Conservation (phyloP, 2,797 vertebrate genomes). For the Xerus rutilus region DNA sequence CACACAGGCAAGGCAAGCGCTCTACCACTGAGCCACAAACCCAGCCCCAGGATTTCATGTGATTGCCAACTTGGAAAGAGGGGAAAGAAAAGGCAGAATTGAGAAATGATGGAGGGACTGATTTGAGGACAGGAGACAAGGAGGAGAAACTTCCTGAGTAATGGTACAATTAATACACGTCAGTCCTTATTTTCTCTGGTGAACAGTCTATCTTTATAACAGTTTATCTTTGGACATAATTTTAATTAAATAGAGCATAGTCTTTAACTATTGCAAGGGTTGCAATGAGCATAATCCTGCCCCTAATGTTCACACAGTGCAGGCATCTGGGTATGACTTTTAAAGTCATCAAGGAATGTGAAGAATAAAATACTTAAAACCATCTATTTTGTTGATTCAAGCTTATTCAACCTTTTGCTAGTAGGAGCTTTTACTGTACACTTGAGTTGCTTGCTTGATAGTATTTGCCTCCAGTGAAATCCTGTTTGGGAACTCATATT, state of each 20-base stretch:
- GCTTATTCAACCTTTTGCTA: slow-evolving; percentile 82
- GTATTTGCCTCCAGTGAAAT: slow-evolving; percentile 83
- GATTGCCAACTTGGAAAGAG: slow-evolving; percentile 58
- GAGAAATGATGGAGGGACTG: slow-evolving; percentile 24
- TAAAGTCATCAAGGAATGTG: slow-evolving; percentile 73
- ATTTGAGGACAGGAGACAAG: neutral
- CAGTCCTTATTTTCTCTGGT: slow-evolving; percentile 12
- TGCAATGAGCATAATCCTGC: slow-evolving; percentile 41
- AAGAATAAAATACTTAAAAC: slow-evolving; percentile 77
- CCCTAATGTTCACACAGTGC: slow-evolving; percentile 61
- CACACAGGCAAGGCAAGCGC: too few relatives aligned
- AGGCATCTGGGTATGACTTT: slow-evolving; percentile 70
- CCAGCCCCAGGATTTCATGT: neutral
- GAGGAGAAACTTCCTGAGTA: neutral
- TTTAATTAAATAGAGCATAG: slow-evolving; percentile 61
- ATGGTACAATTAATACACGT: slow-evolving; percentile 21
- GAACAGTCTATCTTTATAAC: neutral
- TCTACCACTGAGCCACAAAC: too few relatives aligned
- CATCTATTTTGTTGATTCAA: slow-evolving; percentile 82
- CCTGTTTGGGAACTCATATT: slow-evolving; percentile 81
- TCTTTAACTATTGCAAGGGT: slow-evolving; percentile 59
- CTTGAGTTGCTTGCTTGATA: slow-evolving; percentile 80
- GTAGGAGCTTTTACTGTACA: slow-evolving; percentile 81
- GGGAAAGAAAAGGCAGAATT: slow-evolving; percentile 20
- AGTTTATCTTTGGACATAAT: slow-evolving; percentile 44